A percentile compares a stretch with the other conserved stretches of the same genome.
Evolutionary conservation across 2,113 vertebrate genomes (phyloP).

Genomic region (Apteryx owenii): DNA sequence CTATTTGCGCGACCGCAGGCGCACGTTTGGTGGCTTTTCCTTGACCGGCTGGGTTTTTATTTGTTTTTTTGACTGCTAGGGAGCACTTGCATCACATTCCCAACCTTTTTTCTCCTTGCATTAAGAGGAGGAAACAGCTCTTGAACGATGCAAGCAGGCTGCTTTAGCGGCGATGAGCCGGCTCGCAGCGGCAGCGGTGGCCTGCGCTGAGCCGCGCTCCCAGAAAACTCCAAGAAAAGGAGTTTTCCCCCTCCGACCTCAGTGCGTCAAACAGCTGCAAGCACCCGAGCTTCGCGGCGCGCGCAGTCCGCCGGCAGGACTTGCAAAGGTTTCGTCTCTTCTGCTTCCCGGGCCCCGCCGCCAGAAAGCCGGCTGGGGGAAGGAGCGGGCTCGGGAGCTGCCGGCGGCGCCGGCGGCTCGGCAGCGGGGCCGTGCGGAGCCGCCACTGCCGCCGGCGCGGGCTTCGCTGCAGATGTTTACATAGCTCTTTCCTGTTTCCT

Average conservation of each 20-base stretch:
- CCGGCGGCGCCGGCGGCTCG: background rate
- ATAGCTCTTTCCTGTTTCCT: background rate
- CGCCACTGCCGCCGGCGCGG: accelerated
- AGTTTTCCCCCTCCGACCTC: accelerated
- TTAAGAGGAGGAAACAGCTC: background rate
- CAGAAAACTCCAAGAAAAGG: background rate
- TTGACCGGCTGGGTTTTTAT: background rate
- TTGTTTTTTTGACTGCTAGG: background rate
- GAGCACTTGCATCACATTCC: background rate
- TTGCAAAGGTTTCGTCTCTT: background rate
- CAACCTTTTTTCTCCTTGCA: background rate
- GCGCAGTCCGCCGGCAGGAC: background rate
- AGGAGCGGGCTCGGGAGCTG: no score
- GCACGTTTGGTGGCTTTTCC: background rate
- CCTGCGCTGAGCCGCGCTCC: no score
- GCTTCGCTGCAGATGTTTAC: background rate
- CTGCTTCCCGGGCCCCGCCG: background rate
- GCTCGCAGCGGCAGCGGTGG: no score
- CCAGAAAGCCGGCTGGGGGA: background rate
- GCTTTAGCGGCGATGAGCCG: accelerated
- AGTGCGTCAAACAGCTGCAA: background rate
- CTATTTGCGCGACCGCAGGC: background rate
- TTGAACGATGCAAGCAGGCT: accelerated
- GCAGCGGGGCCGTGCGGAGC: background rate
- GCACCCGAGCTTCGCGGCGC: background rate